Conservation (phyloP, 2,888 invertebrate genomes). For the Nomada flava region DNA sequence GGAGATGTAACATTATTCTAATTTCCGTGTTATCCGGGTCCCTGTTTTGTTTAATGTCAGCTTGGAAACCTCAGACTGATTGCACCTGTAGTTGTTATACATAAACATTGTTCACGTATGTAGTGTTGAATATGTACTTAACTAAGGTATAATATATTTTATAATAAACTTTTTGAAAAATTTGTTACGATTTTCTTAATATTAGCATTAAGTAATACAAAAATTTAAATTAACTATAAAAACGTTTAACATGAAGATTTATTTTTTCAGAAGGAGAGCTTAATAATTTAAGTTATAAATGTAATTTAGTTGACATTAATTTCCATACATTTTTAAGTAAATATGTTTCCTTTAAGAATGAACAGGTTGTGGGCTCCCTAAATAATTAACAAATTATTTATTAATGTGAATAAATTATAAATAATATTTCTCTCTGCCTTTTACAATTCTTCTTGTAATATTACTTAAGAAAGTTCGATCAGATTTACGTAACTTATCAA, state of each 20-base stretch:
- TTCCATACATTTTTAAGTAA: not conserved
- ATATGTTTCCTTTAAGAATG: not conserved
- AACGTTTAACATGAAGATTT: no score
- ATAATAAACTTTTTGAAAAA: constrained; percentile 80
- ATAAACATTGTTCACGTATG: constrained; percentile 72
- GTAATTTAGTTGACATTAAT: not conserved
- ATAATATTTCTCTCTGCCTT: not conserved
- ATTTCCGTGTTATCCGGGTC: constrained; percentile 35
- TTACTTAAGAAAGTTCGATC: not conserved
- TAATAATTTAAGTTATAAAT: no score
- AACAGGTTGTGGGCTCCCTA: not conserved
- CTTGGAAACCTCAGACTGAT: constrained; percentile 36
- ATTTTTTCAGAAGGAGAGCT: no score
- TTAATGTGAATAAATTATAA: not conserved
- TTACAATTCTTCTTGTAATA: not conserved
- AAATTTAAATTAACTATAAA: no score
- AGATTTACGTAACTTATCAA: not conserved
- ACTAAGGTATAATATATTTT: constrained; percentile 82
- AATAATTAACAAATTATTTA: not conserved
- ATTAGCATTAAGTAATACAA: no score
- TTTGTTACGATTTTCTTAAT: not conserved
- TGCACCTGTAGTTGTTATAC: constrained; percentile 68
- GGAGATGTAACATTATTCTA: constrained; percentile 12
- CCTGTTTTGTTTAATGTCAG: constrained; percentile 48
- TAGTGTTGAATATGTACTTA: constrained; percentile 82